A percentile compares a stretch with the other conserved stretches of the same genome.
Evolutionary conservation across 92 coral and sea anemone species (phyloP).

Genomic region (Paragorgia papillata): DNA sequence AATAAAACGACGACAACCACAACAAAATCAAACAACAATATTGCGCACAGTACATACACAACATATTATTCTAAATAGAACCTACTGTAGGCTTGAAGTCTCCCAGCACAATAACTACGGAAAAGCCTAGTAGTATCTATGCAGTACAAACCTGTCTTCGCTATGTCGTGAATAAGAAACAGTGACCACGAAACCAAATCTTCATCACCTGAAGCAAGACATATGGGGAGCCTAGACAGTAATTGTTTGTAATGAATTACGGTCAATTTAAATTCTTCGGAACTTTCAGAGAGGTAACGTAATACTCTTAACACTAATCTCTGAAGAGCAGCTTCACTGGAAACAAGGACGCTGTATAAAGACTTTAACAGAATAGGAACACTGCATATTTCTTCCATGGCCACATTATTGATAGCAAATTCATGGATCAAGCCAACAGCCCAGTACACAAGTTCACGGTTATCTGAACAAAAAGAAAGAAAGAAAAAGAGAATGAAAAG

Average conservation of each 20-base stretch:
- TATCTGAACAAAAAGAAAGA: slow-evolving; percentile 55
- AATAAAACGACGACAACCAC: too few relatives aligned
- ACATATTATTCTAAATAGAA: too few relatives aligned
- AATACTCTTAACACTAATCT: slow-evolving; percentile 82
- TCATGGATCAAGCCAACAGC: slow-evolving; percentile 93
- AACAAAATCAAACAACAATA: too few relatives aligned
- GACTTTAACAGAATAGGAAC: slow-evolving; percentile 79
- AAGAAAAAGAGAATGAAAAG: neutral
- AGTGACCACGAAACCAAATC: slow-evolving; percentile 96
- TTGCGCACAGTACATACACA: too few relatives aligned
- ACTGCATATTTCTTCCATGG: slow-evolving; percentile 74
- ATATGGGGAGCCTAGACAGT: slow-evolving; percentile 74
- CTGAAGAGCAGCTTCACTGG: slow-evolving; percentile 91
- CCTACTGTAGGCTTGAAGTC: too few relatives aligned
- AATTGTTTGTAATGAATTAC: slow-evolving; percentile 67
- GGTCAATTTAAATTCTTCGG: slow-evolving; percentile 65
- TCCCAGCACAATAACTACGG: too few relatives aligned
- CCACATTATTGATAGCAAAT: slow-evolving; percentile 78
- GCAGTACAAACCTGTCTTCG: slow-evolving; percentile 81
- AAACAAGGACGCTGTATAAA: slow-evolving; percentile 73
- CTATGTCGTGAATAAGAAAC: slow-evolving; percentile 83
- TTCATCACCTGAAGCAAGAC: slow-evolving; percentile 92
- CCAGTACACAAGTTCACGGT: slow-evolving; percentile 94
- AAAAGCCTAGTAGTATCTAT: too few relatives aligned
- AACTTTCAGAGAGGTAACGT: slow-evolving; percentile 84